Evolutionary conservation across 2,113 vertebrate species (phyloP).

Genomic region (Oophaga pumilio): DNA sequence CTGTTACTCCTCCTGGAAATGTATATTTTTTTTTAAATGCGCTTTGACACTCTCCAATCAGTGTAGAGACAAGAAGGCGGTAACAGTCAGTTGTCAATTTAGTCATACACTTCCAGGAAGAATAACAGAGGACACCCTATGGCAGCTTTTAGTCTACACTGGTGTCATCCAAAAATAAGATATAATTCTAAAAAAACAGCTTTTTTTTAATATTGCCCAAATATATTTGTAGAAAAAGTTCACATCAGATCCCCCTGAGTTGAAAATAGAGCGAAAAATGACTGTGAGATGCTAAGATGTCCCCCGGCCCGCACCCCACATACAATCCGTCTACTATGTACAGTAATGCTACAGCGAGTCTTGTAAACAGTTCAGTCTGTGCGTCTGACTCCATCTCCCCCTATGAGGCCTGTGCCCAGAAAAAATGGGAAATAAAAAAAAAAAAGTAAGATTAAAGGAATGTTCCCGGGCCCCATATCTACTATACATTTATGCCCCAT

Average conservation of each 20-base stretch:
- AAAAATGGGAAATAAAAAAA: not conserved
- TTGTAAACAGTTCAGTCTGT: not conserved
- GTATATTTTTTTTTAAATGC: no score
- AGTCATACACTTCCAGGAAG: no score
- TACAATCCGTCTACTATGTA: not conserved
- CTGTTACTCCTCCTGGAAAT: no score
- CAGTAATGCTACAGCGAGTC: conserved; percentile 1
- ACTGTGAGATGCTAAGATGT: not conserved
- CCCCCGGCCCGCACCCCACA: not conserved
- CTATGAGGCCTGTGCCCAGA: not conserved
- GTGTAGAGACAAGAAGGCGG: no score
- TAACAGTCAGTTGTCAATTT: no score
- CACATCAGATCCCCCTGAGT: not conserved
- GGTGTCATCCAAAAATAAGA: not conserved
- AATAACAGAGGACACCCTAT: not conserved
- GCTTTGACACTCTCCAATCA: no score
- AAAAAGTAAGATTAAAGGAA: not conserved
- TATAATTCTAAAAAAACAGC: not conserved
- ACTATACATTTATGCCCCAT: no score
- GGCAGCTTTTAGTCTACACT: not conserved
- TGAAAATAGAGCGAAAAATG: not conserved
- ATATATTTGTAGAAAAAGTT: not conserved
- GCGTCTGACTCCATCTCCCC: not conserved
- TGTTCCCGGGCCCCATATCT: no score
- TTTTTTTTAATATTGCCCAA: not conserved